These are phyloP conservation scores for Leptodactylus fallax DNA, from an alignment of 2,797 vertebrate genomes.

Conservation along the genomic window DNA sequence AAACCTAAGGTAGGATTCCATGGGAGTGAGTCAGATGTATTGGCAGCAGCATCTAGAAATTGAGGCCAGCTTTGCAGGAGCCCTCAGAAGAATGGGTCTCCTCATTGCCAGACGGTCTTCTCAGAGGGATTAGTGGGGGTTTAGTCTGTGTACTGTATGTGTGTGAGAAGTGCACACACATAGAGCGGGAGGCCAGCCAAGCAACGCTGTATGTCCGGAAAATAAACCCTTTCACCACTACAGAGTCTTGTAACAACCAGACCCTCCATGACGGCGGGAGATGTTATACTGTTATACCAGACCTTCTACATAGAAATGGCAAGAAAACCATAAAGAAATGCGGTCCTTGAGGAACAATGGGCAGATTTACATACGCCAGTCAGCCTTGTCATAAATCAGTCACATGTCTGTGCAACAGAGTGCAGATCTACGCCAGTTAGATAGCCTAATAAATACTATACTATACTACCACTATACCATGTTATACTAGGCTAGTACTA, in stretches of 20 bases:
- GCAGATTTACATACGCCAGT: not conserved
- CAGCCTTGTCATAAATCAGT: too few species aligned
- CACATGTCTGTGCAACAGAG: too few species aligned
- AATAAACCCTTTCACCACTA: slow-evolving; percentile 29
- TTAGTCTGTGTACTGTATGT: slow-evolving; percentile 42
- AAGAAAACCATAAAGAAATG: not conserved
- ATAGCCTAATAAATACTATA: too few species aligned
- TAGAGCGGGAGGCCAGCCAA: slow-evolving; percentile 20
- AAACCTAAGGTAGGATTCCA: slow-evolving; percentile 89
- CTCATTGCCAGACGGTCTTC: slow-evolving; percentile 70
- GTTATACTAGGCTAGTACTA: not conserved
- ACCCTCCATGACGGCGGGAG: slow-evolving; percentile 12
- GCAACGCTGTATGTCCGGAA: slow-evolving; percentile 11
- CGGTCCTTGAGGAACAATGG: not conserved
- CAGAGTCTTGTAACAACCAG: not conserved
- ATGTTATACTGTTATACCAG: too few species aligned
- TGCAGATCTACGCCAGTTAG: too few species aligned
- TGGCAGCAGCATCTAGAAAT: slow-evolving; percentile 78
- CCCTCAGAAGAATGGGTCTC: slow-evolving; percentile 67
- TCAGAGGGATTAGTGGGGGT: slow-evolving; percentile 67
- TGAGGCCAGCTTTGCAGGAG: slow-evolving; percentile 75
- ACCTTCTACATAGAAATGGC: not conserved
- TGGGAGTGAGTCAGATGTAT: slow-evolving; percentile 86
- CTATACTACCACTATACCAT: too few species aligned
- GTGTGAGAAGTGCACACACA: slow-evolving; percentile 45